These are phyloP conservation scores for Calliphora vomitoria DNA, from an alignment of 2,888 invertebrate genomes.

Conservation along the genomic window DNA sequence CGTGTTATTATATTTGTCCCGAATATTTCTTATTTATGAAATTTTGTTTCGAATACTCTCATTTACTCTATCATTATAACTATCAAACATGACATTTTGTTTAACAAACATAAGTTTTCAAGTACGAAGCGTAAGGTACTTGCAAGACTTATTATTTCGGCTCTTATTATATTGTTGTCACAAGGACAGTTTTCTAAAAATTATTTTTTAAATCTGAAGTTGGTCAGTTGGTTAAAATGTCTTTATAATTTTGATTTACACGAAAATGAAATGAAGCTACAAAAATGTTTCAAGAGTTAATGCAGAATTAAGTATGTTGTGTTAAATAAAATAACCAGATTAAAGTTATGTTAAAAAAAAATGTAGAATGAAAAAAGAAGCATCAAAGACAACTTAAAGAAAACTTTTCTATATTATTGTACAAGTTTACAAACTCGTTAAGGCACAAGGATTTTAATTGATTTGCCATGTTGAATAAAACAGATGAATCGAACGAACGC, in stretches of 20 bases:
- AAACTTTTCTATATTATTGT: constrained; percentile 58
- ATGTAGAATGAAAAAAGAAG: background rate
- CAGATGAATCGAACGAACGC: background rate
- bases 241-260: background rate
- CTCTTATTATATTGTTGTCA: no score
- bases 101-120: no score
- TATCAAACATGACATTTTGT: no score
- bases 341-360: constrained; percentile 7
- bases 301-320: background rate
- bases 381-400: constrained; percentile 5
- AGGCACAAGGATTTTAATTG: constrained; percentile 66
- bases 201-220: no score
- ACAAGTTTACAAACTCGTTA: constrained; percentile 65
- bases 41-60: no score
- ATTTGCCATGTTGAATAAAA: constrained; percentile 67
- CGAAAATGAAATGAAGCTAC: background rate
- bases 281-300: background rate
- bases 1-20: no score
- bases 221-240: background rate
- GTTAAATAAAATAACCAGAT: constrained; percentile 6
- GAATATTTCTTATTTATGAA: no score
- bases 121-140: no score
- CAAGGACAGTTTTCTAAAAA: no score
- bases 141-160: no score
- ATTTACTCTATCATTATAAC: no score